Evolutionary conservation across 2,113 vertebrate genomes (phyloP), one percentile per base, ranked within the genome.

Genomic region (Psittacus erithacus): DNA sequence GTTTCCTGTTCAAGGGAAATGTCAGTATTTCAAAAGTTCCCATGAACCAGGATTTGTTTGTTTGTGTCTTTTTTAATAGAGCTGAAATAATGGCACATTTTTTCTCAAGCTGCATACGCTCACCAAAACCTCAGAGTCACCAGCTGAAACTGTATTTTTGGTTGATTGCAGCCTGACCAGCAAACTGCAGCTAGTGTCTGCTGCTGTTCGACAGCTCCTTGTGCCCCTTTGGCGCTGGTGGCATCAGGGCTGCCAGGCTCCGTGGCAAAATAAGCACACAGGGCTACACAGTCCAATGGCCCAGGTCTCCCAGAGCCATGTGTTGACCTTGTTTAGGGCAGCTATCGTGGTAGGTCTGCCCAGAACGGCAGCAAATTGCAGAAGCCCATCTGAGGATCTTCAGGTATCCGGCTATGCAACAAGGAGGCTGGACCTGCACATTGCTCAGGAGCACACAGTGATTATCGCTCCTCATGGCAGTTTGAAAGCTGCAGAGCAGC

Each of bases 221-320:
- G 0, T 1, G 2, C n/a, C 78, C 52, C 18, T 47, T 38, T 41
- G 82, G 16, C 29, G 6, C 7, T 0, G 1, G 43, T 33, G 70
- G 33, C 46, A 6, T 5, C 41, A 6, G 41, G 22, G 38, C 57
- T 67, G 70, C 15, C 52, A 57, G 65, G 62, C 31, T 43, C 18
- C 47, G 4, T 0, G 3, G 50, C 28, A 23, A 46, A 46, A 33
- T 2, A 57, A 55, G 15, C 71, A 55, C 0, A 0, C 7, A 22
- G 11, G 8, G 17, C 60, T 46, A 4, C 0, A 0, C 50, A 94
- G 28, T 27, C 1, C 17, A 9, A 6, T 0, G 3, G 20, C 33
- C 49, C 31, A 14, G 3, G 2, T 24, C 24, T 57, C 39, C 62
- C 5, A 5, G 52, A 60, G 38, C 28, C 33, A 4, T 7, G 22